Conservation (phyloP, 2,113 vertebrate species). For the Hippocampus abdominalis region DNA sequence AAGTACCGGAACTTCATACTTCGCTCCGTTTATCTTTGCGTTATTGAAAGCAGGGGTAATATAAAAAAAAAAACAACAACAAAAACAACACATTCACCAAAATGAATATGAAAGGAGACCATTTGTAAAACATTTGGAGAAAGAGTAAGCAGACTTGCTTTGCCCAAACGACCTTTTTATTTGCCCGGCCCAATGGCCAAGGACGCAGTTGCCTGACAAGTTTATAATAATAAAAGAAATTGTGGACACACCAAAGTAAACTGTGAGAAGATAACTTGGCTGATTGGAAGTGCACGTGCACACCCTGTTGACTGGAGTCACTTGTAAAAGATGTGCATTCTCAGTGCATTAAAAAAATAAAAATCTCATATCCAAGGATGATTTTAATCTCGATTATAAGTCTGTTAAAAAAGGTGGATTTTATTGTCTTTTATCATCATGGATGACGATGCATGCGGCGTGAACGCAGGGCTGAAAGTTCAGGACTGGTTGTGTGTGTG, state of each 20-base stretch:
- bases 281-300: background rate
- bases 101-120: no score
- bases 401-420: background rate
- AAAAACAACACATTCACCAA: no score
- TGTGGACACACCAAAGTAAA: conserved; percentile 32
- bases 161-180: no score
- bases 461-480: conserved; percentile 28
- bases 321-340: background rate
- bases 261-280: conserved; percentile 14
- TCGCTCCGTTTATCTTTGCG: no score
- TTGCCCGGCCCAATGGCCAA: no score
- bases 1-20: background rate
- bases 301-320: conserved; percentile 1
- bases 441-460: background rate
- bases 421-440: conserved; percentile 33
- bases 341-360: background rate
- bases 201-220: conserved; percentile 29
- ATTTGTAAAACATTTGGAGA: no score
- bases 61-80: no score
- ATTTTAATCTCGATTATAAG: background rate
- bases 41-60: no score
- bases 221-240: conserved; percentile 83
- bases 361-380: background rate
- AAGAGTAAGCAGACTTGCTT: no score
- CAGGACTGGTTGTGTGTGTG: background rate